Evolutionary conservation across 2,113 vertebrate genomes (phyloP).

Genomic region (Calidris pugnax): DNA sequence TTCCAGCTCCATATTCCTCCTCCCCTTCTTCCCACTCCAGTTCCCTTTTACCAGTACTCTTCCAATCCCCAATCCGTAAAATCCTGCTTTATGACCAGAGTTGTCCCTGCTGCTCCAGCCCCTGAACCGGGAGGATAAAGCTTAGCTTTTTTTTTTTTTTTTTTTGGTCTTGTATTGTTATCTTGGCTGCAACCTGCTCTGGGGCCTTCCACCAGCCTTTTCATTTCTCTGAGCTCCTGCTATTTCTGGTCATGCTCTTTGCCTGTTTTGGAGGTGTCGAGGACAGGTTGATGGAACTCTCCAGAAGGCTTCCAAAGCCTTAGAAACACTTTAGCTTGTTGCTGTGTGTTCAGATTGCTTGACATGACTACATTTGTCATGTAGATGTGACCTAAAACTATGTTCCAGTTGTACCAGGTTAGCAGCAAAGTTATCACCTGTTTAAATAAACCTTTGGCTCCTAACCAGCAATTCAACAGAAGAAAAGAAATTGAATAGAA

Average conservation of each 20-base stretch:
- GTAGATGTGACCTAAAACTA: slow-evolving; percentile 24
- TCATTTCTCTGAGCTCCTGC: background rate
- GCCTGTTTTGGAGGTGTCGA: background rate
- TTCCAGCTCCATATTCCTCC: background rate
- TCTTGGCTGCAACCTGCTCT: background rate
- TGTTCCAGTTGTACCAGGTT: background rate
- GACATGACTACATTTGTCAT: background rate
- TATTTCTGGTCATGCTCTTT: background rate
- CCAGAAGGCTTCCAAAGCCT: background rate
- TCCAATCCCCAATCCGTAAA: accelerated
- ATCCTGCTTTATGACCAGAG: background rate
- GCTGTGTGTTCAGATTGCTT: background rate
- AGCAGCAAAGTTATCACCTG: slow-evolving; percentile 46
- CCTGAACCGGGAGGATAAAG: background rate
- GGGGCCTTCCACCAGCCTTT: background rate
- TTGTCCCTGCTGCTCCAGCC: background rate
- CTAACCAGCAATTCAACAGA: slow-evolving; percentile 39
- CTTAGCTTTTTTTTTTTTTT: background rate
- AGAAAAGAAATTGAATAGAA: slow-evolving; percentile 52
- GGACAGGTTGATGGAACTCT: background rate
- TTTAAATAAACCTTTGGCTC: slow-evolving; percentile 63
- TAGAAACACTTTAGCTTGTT: background rate
- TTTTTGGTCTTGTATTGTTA: background rate
- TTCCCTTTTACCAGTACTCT: background rate
- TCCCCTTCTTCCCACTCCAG: background rate